phyloP scores from a whole-genome alignment of 2,888 invertebrate species.

The Spodoptera exigua region DNA sequence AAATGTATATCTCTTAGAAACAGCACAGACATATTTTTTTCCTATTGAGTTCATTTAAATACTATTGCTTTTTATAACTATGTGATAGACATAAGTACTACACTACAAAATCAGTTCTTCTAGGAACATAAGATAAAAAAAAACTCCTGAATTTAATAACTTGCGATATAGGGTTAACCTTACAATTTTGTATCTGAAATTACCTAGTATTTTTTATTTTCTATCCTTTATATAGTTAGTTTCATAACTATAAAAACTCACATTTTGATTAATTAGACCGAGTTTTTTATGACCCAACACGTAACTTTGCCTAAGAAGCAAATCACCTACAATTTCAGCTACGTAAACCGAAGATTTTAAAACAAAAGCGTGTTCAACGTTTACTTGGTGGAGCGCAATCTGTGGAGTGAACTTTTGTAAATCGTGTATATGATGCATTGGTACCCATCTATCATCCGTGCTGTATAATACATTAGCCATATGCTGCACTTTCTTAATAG shows the following conservation, averaged over 20 bases:
- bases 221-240: neutral
- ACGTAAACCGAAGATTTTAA: constrained; percentile 36
- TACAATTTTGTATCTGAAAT: neutral
- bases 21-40: too few relatives aligned
- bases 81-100: too few relatives aligned
- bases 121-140: too few relatives aligned
- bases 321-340: constrained; percentile 19
- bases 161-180: too few relatives aligned
- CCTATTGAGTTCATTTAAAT: too few relatives aligned
- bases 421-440: constrained; percentile 45
- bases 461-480: constrained; percentile 44
- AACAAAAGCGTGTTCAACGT: constrained; percentile 47
- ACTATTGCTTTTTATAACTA: too few relatives aligned
- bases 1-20: too few relatives aligned
- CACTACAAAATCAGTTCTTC: too few relatives aligned
- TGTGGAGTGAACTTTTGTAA: constrained; percentile 31
- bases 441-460: constrained; percentile 43
- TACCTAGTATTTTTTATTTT: neutral
- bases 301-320: constrained; percentile 29
- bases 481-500: constrained; percentile 46
- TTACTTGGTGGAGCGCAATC: constrained; percentile 25
- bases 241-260: neutral
- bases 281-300: neutral
- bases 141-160: too few relatives aligned
- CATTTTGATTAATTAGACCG: neutral